These are phyloP conservation scores for Diabrotica undecimpunctata DNA, from an alignment of 1,140 invertebrate species.

Conservation along the genomic window DNA sequence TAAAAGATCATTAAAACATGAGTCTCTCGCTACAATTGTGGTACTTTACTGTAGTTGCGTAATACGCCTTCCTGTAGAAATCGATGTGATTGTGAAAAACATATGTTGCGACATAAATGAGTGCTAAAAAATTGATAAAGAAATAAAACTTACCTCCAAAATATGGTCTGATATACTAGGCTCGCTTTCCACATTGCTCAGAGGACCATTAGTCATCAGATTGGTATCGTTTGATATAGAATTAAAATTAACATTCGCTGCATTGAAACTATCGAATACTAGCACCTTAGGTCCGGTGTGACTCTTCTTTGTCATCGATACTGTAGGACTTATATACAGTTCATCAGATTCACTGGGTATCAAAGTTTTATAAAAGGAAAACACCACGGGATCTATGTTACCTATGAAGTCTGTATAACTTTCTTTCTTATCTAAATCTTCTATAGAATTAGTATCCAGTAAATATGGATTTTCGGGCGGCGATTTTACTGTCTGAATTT, in stretches of 20 bases:
- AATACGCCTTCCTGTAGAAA: too few relatives aligned
- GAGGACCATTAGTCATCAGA: conserved; percentile 33
- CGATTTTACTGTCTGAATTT: not conserved
- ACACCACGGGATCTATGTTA: conserved; percentile 15
- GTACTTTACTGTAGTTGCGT: too few relatives aligned
- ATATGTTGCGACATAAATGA: too few relatives aligned
- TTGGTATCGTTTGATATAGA: conserved; percentile 14
- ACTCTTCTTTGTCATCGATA: conserved; percentile 17
- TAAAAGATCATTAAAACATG: too few relatives aligned
- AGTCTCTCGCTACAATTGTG: too few relatives aligned
- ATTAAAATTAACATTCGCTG: conserved; percentile 34
- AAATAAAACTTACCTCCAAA: conserved; percentile 24
- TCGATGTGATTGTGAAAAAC: too few relatives aligned
- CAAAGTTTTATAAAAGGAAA: conserved; percentile 42
- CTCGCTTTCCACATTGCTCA: conserved; percentile 26
- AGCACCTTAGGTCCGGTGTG: conserved; percentile 37
- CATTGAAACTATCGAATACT: conserved; percentile 30
- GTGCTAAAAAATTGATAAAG: too few relatives aligned
- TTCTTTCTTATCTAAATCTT: conserved; percentile 11
- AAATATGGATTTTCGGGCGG: not conserved
- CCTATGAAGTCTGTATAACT: conserved; percentile 16
- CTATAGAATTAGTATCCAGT: not conserved
- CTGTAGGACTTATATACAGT: conserved; percentile 41
- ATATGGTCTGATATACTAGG: conserved; percentile 46
- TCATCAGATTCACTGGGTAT: conserved; percentile 44